Evolutionary conservation across 2,888 invertebrate species (phyloP).

Genomic region (Choristoneura rosaceana): DNA sequence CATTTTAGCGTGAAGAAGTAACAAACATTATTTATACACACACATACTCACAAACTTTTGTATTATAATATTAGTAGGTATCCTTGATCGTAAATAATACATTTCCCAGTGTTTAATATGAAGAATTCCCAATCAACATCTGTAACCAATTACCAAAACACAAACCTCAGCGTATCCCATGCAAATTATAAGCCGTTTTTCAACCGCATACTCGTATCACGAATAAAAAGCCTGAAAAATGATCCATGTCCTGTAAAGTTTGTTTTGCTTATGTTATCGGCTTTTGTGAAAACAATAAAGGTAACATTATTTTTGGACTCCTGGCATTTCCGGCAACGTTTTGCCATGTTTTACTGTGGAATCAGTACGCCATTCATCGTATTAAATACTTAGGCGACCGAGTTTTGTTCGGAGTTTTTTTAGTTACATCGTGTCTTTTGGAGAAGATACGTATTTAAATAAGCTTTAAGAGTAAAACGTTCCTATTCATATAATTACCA

Average conservation of each 20-base stretch:
- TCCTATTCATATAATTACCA: too few species aligned
- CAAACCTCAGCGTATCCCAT: slow-evolving; percentile 27
- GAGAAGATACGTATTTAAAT: too few species aligned
- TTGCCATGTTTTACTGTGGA: neutral
- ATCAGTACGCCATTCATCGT: too few species aligned
- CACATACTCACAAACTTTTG: too few species aligned
- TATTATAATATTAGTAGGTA: too few species aligned
- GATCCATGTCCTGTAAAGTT: slow-evolving; percentile 9
- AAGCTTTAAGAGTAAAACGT: too few species aligned
- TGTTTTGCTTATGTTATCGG: slow-evolving; percentile 15
- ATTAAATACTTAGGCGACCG: too few species aligned
- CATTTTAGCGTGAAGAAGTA: too few species aligned
- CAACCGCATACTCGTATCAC: neutral
- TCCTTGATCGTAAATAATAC: neutral
- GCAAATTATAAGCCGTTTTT: slow-evolving; percentile 36
- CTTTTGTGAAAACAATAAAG: slow-evolving; percentile 9
- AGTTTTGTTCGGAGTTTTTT: too few species aligned
- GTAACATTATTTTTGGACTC: neutral
- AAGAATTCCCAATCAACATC: neutral
- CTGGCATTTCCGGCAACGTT: neutral
- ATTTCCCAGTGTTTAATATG: neutral
- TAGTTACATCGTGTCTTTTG: too few species aligned
- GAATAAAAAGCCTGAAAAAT: slow-evolving; percentile 18
- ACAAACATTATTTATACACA: too few species aligned
- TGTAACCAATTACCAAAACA: slow-evolving; percentile 13